These are phyloP conservation scores for Falco berigora DNA, from an alignment of 2,797 vertebrate genomes.

Conservation along the genomic window DNA sequence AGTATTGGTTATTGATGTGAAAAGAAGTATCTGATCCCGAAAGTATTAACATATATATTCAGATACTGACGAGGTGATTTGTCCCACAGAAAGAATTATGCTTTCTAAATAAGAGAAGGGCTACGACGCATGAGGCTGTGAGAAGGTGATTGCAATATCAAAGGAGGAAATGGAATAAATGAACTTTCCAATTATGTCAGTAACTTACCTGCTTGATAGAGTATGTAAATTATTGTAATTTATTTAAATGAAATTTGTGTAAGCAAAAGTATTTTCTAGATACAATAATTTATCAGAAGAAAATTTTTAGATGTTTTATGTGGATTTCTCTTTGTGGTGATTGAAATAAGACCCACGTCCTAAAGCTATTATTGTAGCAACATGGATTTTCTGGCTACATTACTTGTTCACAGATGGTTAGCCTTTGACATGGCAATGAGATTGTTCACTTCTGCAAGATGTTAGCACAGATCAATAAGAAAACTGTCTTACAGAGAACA, in stretches of 20 bases:
- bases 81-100: background rate
- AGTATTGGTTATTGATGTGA: background rate
- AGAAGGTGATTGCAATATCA: background rate
- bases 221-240: background rate
- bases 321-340: background rate
- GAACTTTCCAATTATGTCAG: background rate
- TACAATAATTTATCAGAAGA: background rate
- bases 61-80: background rate
- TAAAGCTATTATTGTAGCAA: conserved; percentile 32
- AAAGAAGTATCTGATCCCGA: background rate
- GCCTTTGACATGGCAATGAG: conserved; percentile 63
- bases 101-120: background rate
- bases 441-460: conserved; percentile 47
- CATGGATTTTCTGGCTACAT: conserved; percentile 53
- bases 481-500: conserved; percentile 56
- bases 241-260: background rate
- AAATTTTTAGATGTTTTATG: background rate
- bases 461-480: conserved; percentile 63
- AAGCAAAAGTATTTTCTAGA: background rate
- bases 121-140: background rate
- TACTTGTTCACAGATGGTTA: conserved; percentile 63
- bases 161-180: background rate
- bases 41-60: background rate
- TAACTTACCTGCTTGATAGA: background rate
- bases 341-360: conserved; percentile 38